Percentiles rank a stretch among this genome's conserved stretches.
Conservation (phyloP, 1,140 invertebrate species). For the Metopolophium dirhodum region DNA sequence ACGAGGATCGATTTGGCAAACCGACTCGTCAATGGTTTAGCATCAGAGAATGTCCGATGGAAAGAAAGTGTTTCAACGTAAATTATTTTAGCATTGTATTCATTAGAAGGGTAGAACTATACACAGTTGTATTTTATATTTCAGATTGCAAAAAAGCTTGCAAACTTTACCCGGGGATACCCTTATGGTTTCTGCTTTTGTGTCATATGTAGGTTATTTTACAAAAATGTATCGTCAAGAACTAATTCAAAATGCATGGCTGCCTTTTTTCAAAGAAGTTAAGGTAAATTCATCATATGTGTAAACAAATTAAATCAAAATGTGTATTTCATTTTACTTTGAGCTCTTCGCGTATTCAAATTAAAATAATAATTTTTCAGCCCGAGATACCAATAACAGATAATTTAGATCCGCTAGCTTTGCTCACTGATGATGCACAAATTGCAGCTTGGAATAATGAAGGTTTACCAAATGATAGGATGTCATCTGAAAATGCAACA, state of each 20-base stretch:
- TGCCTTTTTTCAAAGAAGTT: conserved; percentile 72
- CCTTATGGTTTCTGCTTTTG: conserved; percentile 88
- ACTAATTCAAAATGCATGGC: conserved; percentile 81
- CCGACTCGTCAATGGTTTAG: conserved; percentile 88
- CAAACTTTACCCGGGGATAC: conserved; percentile 89
- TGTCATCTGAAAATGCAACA: conserved; percentile 94
- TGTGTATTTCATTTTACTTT: not conserved
- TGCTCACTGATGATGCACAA: conserved; percentile 89
- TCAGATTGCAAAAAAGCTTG: conserved; percentile 68
- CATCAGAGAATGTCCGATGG: conserved; percentile 90
- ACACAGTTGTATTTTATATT: conserved; percentile 42
- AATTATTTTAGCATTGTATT: conserved; percentile 53
- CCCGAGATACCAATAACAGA: conserved; percentile 80
- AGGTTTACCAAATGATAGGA: conserved; percentile 87
- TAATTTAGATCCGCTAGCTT: conserved; percentile 78
- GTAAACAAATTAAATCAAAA: conserved; percentile 15
- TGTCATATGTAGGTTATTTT: conserved; percentile 95
- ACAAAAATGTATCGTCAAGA: conserved; percentile 83
- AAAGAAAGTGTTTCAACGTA: conserved; percentile 73
- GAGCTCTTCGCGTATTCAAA: not conserved
- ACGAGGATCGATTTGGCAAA: conserved; percentile 90
- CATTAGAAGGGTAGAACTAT: not conserved
- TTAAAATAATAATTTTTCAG: conserved; percentile 62
- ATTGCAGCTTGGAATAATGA: conserved; percentile 95
- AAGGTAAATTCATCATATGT: conserved; percentile 62